These are phyloP conservation scores for Eupithecia centaureata DNA, from an alignment of 2,888 invertebrate genomes.

Conservation along the genomic window DNA sequence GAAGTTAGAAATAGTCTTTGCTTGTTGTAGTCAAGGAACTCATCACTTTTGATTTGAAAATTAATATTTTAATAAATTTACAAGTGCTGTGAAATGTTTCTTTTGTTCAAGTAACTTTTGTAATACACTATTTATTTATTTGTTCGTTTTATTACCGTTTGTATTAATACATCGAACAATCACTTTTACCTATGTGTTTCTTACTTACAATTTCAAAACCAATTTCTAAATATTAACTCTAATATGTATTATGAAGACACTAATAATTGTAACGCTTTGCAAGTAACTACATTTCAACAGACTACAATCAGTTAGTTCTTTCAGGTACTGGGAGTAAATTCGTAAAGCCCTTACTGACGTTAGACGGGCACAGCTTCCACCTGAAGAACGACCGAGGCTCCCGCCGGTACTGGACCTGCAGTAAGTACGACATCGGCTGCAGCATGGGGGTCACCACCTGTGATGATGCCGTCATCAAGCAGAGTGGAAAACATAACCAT, in stretches of 20 bases:
- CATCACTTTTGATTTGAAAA: too few relatives aligned
- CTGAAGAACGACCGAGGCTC: slow-evolving; percentile 6
- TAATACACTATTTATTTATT: neutral
- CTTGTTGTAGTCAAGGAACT: too few relatives aligned
- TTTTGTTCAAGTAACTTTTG: too few relatives aligned
- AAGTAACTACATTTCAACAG: neutral
- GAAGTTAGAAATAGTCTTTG: too few relatives aligned
- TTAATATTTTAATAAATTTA: too few relatives aligned
- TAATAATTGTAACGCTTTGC: too few relatives aligned
- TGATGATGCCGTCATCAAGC: neutral
- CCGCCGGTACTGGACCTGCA: neutral
- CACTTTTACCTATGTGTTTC: too few relatives aligned
- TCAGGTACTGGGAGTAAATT: slow-evolving; percentile 1
- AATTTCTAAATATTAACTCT: too few relatives aligned
- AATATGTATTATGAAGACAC: too few relatives aligned
- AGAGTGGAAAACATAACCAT: neutral
- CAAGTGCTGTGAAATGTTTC: too few relatives aligned
- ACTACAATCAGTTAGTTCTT: neutral
- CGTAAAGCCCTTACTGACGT: neutral
- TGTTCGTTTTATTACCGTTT: neutral
- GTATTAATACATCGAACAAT: neutral
- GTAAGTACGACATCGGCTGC: slow-evolving; percentile 4
- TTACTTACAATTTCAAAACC: too few relatives aligned
- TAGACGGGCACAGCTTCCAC: neutral
- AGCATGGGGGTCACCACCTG: neutral